Percentiles rank a stretch among this genome's conserved stretches.
Evolutionary conservation across 2,797 vertebrate genomes (phyloP).

Genomic region (Hemibagrus guttatus): DNA sequence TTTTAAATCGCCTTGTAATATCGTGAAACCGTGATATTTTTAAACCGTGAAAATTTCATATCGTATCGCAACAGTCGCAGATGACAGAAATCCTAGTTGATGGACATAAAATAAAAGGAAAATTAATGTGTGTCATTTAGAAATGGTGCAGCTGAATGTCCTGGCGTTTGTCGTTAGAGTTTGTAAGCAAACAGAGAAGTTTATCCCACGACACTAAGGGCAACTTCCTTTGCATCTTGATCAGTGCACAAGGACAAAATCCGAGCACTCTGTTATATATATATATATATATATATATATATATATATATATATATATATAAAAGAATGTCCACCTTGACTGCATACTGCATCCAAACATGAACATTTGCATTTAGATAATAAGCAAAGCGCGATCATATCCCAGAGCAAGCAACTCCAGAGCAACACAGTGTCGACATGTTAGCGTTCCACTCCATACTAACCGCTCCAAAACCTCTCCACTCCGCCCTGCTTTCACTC

Average conservation of each 20-base stretch:
- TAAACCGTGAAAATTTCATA: not conserved
- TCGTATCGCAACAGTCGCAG: not conserved
- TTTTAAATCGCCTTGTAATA: no score
- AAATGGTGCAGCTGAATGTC: no score
- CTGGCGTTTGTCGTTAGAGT: not conserved
- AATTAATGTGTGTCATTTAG: not conserved
- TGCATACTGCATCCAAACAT: not conserved
- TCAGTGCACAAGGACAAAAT: not conserved
- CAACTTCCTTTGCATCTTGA: not conserved
- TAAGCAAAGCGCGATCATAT: not conserved
- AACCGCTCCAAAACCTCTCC: not conserved
- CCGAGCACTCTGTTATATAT: not conserved
- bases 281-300: not conserved
- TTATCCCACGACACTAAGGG: not conserved
- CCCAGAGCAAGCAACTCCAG: not conserved
- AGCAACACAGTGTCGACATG: conserved; percentile 39
- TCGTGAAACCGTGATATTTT: not conserved
- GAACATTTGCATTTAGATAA: not conserved
- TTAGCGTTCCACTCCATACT: conserved; percentile 30
- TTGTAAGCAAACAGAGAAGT: conserved; percentile 2
- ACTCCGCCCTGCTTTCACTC: conserved; percentile 27
- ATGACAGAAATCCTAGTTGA: not conserved
- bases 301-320: no score
- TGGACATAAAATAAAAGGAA: not conserved
- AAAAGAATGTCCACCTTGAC: not conserved